Conservation (phyloP, 2,113 vertebrate species). For the Cyphomyrus plagiostoma region DNA sequence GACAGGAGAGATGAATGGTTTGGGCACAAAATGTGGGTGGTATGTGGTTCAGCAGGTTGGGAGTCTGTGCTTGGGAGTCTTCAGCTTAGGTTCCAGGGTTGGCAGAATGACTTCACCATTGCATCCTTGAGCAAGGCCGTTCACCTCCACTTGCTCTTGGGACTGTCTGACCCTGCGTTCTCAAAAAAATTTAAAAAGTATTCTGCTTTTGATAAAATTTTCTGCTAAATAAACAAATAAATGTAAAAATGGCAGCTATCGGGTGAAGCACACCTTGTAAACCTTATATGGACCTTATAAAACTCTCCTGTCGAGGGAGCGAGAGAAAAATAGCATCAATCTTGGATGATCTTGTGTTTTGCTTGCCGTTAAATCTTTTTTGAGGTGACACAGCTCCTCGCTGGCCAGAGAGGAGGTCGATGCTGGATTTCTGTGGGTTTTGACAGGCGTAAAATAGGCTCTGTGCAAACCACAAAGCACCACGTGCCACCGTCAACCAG, state of each 20-base stretch:
- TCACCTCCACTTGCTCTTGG: conserved; percentile 21
- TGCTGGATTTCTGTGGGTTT: neutral
- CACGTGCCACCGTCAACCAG: neutral
- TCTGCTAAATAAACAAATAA: neutral
- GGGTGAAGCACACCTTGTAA: neutral
- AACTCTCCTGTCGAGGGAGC: neutral
- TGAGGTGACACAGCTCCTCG: neutral
- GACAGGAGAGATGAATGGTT: neutral
- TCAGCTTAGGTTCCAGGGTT: neutral
- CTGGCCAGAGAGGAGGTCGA: neutral
- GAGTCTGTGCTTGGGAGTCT: conserved; percentile 39
- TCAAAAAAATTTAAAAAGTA: neutral
- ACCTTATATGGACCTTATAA: neutral
- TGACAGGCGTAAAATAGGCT: neutral
- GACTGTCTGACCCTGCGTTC: neutral
- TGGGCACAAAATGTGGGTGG: neutral
- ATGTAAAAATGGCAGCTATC: neutral
- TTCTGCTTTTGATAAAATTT: neutral
- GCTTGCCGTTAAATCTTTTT: conserved; percentile 18
- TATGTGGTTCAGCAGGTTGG: neutral
- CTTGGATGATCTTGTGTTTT: neutral
- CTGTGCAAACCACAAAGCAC: neutral
- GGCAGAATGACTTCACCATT: neutral
- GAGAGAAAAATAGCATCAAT: neutral
- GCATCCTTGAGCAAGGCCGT: neutral